phyloP scores from a whole-genome alignment of 2,113 vertebrate species.

The Vanacampus margaritifer region DNA sequence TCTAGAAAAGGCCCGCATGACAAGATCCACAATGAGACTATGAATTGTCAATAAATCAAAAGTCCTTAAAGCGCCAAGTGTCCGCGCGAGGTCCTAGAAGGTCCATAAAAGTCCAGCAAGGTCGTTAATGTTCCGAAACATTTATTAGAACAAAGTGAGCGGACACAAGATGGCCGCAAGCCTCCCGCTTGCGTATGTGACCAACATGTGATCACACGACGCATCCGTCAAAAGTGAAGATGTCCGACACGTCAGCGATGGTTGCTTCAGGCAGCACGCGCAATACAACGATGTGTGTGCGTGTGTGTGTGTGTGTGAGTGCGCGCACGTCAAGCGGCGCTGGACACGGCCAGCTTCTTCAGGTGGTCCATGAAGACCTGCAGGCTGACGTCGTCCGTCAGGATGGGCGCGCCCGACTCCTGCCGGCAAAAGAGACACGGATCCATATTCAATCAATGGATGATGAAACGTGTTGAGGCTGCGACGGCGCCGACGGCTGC shows the following conservation, averaged over 20 bases:
- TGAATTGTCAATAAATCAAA: no score
- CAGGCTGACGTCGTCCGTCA: constrained; percentile 95
- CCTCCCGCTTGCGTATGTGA: neutral
- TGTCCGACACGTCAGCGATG: neutral
- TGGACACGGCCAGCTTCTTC: constrained; percentile 96
- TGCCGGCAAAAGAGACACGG: constrained; percentile 29
- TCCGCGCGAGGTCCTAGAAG: neutral
- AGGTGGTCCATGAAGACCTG: constrained; percentile 99
- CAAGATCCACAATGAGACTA: no score
- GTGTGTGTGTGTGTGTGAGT: neutral
- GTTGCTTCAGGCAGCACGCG: neutral
- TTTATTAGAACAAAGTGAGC: neutral
- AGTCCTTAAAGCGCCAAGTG: neutral
- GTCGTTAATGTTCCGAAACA: neutral
- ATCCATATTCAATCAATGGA: neutral
- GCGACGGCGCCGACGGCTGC: no score
- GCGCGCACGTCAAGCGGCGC: constrained; percentile 76
- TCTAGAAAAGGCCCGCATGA: neutral
- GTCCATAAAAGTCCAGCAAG: neutral
- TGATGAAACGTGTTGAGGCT: no score
- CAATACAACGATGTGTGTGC: neutral
- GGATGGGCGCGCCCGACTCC: constrained; percentile 96
- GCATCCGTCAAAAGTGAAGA: neutral
- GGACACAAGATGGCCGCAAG: neutral
- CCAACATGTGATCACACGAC: neutral